Conservation (phyloP, 2,113 vertebrate genomes). For the Neogale vison region DNA sequence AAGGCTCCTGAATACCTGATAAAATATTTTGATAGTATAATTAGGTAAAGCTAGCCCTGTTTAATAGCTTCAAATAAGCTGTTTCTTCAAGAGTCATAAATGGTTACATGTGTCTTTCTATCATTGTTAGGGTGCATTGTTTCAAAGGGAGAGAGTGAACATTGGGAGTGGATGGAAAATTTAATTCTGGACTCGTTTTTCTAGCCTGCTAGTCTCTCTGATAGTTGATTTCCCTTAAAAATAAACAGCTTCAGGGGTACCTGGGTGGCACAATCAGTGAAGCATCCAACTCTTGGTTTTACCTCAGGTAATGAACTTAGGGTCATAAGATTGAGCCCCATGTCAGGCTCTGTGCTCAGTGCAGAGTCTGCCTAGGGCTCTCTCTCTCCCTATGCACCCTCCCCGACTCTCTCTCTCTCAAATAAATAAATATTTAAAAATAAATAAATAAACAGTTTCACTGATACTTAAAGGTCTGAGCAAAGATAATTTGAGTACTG, state of each 20-base stretch:
- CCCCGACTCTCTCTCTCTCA: neutral
- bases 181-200: neutral
- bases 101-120: neutral
- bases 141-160: neutral
- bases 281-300: neutral
- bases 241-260: neutral
- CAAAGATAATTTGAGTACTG: slow-evolving; percentile 18
- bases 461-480: neutral
- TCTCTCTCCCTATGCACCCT: neutral
- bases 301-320: neutral
- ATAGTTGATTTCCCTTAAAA: slow-evolving; percentile 20
- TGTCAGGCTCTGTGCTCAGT: neutral
- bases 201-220: neutral
- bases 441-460: slow-evolving; percentile 11
- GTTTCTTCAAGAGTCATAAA: neutral
- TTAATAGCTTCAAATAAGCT: neutral
- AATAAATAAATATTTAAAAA: neutral
- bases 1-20: slow-evolving; percentile 48
- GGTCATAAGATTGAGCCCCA: neutral
- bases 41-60: neutral
- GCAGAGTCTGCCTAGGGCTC: neutral
- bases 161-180: neutral
- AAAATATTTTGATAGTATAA: slow-evolving; percentile 28
- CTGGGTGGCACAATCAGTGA: neutral
- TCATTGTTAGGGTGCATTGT: neutral